Evolutionary conservation across 2,113 vertebrate species (phyloP).

Genomic region (Cavia aperea): DNA sequence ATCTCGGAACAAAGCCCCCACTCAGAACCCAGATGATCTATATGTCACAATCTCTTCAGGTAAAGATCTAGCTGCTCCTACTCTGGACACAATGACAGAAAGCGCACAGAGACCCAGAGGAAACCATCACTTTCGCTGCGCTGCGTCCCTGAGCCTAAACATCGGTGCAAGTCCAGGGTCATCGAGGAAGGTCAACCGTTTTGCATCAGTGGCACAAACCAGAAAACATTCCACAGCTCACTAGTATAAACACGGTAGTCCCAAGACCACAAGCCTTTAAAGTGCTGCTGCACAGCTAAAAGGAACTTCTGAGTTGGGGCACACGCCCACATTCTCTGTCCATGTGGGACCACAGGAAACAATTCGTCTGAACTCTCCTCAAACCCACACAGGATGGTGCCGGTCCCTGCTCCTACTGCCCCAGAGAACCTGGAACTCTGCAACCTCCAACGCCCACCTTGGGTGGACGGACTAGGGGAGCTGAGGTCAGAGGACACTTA

Average conservation of each 20-base stretch:
- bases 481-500: not conserved
- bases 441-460: not conserved
- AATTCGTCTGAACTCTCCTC: not conserved
- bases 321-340: not conserved
- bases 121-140: not conserved
- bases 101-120: not conserved
- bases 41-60: not conserved
- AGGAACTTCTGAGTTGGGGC: not conserved
- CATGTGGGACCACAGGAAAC: not conserved
- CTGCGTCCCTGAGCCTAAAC: not conserved
- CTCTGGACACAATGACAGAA: not conserved
- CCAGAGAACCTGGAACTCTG: not conserved
- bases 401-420: not conserved
- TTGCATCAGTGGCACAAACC: slow-evolving; percentile 42
- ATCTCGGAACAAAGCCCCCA: not conserved
- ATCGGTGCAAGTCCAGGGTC: not conserved
- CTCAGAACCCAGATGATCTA: not conserved
- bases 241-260: slow-evolving; percentile 10
- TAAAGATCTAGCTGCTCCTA: not conserved
- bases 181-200: slow-evolving; percentile 11
- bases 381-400: not conserved
- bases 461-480: not conserved
- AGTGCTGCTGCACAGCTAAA: not conserved
- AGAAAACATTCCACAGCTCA: not conserved
- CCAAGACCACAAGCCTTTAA: not conserved